Percentiles rank a stretch among this genome's conserved stretches.
Evolutionary conservation across 92 coral and sea anemone genomes (phyloP).

Genomic region (Zoanthus gigantus): DNA sequence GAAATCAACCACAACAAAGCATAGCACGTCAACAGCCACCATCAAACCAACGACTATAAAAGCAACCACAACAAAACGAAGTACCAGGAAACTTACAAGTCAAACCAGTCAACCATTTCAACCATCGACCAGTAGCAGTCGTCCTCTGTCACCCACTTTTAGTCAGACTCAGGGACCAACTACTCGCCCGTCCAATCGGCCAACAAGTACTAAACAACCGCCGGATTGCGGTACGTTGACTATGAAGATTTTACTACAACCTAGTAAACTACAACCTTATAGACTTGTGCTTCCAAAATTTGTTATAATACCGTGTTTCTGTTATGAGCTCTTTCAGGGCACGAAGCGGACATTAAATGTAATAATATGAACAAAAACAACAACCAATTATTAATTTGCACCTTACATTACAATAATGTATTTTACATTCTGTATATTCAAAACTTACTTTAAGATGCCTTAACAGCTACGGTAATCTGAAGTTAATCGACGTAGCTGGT

Average conservation of each 20-base stretch:
- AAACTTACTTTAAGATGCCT: too few relatives aligned
- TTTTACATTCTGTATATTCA: too few relatives aligned
- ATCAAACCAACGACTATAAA: neutral
- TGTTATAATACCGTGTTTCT: too few relatives aligned
- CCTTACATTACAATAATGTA: too few relatives aligned
- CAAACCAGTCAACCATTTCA: conserved; percentile 3
- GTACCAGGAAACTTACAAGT: conserved; percentile 6
- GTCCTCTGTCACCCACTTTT: conserved; percentile 14
- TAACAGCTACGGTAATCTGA: too few relatives aligned
- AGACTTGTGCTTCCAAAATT: too few relatives aligned
- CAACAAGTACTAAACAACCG: neutral
- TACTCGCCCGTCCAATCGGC: neutral
- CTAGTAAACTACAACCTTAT: neutral
- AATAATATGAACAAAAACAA: too few relatives aligned
- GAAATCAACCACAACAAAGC: neutral
- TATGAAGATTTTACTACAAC: neutral
- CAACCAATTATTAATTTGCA: too few relatives aligned
- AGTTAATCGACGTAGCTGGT: too few relatives aligned
- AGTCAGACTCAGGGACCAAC: neutral
- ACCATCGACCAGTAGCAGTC: conserved; percentile 24
- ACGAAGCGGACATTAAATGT: too few relatives aligned
- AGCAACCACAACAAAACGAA: neutral
- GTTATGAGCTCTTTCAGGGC: too few relatives aligned
- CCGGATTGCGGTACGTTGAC: conserved; percentile 22
- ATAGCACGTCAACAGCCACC: conserved; percentile 39